Evolutionary conservation across 2,888 invertebrate genomes (phyloP).

Genomic region (Itoplectis maculator): DNA sequence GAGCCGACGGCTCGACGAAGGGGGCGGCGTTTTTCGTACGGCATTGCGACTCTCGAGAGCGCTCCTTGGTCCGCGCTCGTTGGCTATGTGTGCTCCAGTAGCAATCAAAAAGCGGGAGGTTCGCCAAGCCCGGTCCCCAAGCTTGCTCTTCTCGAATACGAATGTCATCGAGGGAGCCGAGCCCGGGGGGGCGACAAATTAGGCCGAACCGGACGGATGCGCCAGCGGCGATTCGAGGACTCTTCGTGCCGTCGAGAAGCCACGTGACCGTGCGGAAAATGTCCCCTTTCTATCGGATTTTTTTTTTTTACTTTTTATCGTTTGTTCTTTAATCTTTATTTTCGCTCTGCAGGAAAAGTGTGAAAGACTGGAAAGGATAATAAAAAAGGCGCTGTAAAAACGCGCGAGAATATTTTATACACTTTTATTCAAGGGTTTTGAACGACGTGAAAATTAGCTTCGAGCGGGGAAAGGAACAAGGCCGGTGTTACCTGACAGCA

Average conservation of each 20-base stretch:
- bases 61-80: conserved; percentile 23
- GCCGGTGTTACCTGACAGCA: conserved; percentile 56
- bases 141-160: conserved; percentile 60
- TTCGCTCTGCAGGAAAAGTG: neutral
- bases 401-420: conserved; percentile 10
- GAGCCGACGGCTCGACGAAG: conserved; percentile 38
- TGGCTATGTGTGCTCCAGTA: conserved; percentile 47
- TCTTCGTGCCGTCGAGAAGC: conserved; percentile 51
- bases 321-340: neutral
- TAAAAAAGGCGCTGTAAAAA: neutral
- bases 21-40: conserved; percentile 48
- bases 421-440: conserved; percentile 42
- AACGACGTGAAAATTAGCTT: conserved; percentile 59
- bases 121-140: conserved; percentile 62
- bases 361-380: neutral
- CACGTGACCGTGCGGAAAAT: conserved; percentile 46
- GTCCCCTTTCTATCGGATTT: conserved; percentile 5
- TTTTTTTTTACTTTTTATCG: neutral
- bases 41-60: conserved; percentile 59
- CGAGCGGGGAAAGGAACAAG: conserved; percentile 8
- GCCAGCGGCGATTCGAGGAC: conserved; percentile 56
- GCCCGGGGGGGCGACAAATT: conserved; percentile 50
- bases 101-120: conserved; percentile 73
- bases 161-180: conserved; percentile 42
- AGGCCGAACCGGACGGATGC: conserved; percentile 44